A percentile compares a stretch with the other conserved stretches of the same genome.
phyloP scores from a whole-genome alignment of 2,797 vertebrate genomes.

The Okamejei kenojei region DNA sequence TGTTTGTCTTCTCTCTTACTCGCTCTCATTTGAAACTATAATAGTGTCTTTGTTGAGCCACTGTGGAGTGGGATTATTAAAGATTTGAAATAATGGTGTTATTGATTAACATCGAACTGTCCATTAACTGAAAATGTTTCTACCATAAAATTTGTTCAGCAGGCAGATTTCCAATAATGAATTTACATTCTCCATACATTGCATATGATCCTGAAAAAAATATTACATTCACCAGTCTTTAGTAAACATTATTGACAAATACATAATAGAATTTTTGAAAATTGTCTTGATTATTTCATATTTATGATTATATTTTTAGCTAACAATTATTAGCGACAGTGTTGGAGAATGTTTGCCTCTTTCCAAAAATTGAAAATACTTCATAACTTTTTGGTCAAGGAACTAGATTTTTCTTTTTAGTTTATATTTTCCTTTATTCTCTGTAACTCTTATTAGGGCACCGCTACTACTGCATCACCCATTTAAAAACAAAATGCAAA shows the following conservation, averaged over 20 bases:
- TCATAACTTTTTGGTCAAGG: background rate
- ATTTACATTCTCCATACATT: slow-evolving; percentile 10
- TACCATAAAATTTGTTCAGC: background rate
- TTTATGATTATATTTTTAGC: background rate
- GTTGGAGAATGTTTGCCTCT: background rate
- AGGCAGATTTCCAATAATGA: background rate
- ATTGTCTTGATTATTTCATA: background rate
- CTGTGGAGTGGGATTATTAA: background rate
- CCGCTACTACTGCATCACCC: background rate
- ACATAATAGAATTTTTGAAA: background rate
- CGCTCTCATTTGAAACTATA: background rate
- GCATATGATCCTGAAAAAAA: background rate
- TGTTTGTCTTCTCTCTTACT: background rate
- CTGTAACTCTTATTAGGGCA: background rate
- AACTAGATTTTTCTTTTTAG: background rate
- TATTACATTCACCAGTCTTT: background rate
- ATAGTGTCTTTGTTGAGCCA: background rate
- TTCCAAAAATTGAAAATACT: background rate
- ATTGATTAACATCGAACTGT: background rate
- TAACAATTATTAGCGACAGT: background rate
- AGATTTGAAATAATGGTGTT: slow-evolving; percentile 11
- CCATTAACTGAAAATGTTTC: slow-evolving; percentile 5
- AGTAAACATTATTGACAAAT: slow-evolving; percentile 9
- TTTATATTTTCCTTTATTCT: background rate
- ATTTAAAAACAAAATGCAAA: background rate